These are phyloP conservation scores for Pollenia amentaria DNA, from an alignment of 2,888 invertebrate genomes.

Conservation along the genomic window DNA sequence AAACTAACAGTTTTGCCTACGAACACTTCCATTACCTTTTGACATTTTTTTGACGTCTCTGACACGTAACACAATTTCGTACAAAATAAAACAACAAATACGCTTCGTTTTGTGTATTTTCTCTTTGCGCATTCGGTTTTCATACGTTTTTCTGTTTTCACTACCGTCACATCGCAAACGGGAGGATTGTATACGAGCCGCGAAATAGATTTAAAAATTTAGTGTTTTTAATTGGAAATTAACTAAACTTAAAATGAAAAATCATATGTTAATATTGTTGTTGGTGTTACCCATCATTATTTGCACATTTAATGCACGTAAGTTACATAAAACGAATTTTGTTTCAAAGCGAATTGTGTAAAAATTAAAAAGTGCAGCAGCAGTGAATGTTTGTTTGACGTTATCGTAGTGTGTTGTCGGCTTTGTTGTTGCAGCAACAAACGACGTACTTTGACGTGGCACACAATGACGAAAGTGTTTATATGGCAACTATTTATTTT, in stretches of 20 bases:
- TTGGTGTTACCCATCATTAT: conserved; percentile 90
- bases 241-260: conserved; percentile 86
- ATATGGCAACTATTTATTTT: neutral
- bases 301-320: conserved; percentile 90
- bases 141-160: conserved; percentile 62
- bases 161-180: conserved; percentile 36
- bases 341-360: neutral
- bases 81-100: conserved; percentile 51
- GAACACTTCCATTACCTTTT: conserved; percentile 50
- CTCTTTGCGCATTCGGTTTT: conserved; percentile 59
- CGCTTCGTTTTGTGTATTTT: conserved; percentile 61
- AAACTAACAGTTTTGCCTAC: neutral
- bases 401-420: conserved; percentile 33
- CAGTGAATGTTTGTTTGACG: conserved; percentile 35
- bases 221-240: conserved; percentile 31
- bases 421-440: conserved; percentile 60
- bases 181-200: conserved; percentile 1
- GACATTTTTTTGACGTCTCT: conserved; percentile 66
- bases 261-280: conserved; percentile 87
- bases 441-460: conserved; percentile 67
- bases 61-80: conserved; percentile 69
- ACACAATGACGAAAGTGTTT: conserved; percentile 30
- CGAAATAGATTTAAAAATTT: conserved; percentile 25
- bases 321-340: conserved; percentile 83
- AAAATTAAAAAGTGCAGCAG: conserved; percentile 31